Conservation (phyloP, 2,888 invertebrate species). For the Branchellion lobata region DNA sequence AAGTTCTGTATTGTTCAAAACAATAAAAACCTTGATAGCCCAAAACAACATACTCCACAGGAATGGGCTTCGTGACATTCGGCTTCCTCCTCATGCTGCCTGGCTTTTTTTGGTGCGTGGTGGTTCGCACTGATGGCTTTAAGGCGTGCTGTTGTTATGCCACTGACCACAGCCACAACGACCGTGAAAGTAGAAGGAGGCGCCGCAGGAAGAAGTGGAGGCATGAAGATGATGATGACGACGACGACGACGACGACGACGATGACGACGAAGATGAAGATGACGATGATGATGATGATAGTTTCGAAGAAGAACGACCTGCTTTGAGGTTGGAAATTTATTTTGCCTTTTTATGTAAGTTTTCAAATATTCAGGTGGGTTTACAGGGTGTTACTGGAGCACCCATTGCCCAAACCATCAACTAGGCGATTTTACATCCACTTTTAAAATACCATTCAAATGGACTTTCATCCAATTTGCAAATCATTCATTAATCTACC, state of each 20-base stretch:
- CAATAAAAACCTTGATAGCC: too few species aligned
- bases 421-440: background rate
- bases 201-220: slow-evolving; percentile 18
- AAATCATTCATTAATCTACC: background rate
- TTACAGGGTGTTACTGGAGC: background rate
- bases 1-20: too few species aligned
- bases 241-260: slow-evolving; percentile 20
- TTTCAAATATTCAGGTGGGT: background rate
- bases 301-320: slow-evolving; percentile 31
- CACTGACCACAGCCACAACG: background rate
- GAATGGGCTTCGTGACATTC: slow-evolving; percentile 52
- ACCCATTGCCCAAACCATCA: background rate
- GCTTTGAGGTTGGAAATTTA: slow-evolving; percentile 33
- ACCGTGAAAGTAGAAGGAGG: background rate
- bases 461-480: background rate
- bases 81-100: slow-evolving; percentile 52
- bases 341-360: background rate
- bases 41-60: too few species aligned
- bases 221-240: slow-evolving; percentile 32
- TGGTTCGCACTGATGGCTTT: slow-evolving; percentile 46
- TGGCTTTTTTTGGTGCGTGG: slow-evolving; percentile 49
- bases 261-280: slow-evolving; percentile 39
- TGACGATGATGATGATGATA: slow-evolving; percentile 37
- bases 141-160: slow-evolving; percentile 43
- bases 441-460: background rate